Percentiles rank a stretch among this genome's conserved stretches.
These are phyloP conservation scores for Paralichthys olivaceus DNA, from an alignment of 2,113 vertebrate genomes.

Conservation along the genomic window DNA sequence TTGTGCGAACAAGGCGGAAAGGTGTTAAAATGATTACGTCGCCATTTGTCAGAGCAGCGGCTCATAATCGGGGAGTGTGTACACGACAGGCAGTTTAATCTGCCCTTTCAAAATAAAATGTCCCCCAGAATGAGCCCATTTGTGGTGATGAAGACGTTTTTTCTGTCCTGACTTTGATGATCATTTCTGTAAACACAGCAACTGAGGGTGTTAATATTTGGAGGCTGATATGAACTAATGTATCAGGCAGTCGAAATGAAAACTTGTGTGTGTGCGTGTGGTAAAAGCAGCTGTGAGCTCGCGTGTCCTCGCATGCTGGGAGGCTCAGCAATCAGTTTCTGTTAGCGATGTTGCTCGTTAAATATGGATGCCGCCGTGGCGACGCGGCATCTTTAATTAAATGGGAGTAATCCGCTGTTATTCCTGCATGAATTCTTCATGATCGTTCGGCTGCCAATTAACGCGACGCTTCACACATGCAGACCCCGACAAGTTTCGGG, in stretches of 20 bases:
- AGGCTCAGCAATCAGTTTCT: conserved; percentile 62
- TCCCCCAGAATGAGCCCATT: neutral
- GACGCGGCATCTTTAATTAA: conserved; percentile 79
- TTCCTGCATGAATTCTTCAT: conserved; percentile 80
- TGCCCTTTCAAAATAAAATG: conserved; percentile 9
- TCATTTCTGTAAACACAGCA: neutral
- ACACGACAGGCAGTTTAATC: neutral
- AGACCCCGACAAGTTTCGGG: neutral
- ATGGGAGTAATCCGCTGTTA: conserved; percentile 71
- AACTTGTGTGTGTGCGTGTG: conserved; percentile 20
- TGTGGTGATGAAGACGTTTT: conserved; percentile 9
- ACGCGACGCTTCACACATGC: conserved; percentile 27
- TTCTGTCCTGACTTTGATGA: neutral
- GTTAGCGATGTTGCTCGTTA: conserved; percentile 69
- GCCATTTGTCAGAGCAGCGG: neutral
- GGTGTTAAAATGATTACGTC: neutral
- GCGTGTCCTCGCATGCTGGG: conserved; percentile 38
- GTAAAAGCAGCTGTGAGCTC: conserved; percentile 20
- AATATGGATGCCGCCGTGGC: conserved; percentile 71
- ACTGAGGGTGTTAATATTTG: conserved; percentile 23
- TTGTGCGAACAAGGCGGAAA: neutral
- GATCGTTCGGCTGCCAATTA: conserved; percentile 71
- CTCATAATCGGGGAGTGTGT: neutral
- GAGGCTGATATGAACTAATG: conserved; percentile 25
- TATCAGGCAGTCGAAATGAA: conserved; percentile 12